Conservation (phyloP, 2,888 invertebrate genomes). For the Cylindroiulus punctatus region DNA sequence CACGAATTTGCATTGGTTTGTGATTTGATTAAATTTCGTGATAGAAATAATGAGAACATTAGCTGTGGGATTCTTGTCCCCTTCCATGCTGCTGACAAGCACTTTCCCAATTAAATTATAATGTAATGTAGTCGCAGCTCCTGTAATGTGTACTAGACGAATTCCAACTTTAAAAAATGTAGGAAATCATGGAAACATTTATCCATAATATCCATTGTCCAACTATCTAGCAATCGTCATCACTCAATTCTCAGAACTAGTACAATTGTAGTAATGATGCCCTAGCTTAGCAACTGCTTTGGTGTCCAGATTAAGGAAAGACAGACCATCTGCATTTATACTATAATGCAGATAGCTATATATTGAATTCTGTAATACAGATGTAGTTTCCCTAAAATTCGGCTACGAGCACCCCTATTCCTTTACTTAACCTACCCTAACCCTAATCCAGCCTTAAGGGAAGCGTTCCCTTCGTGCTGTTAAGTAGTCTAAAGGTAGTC, state of each 20-base stretch:
- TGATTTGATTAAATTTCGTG: not conserved
- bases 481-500: too few species aligned
- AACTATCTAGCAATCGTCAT: not conserved
- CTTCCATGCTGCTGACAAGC: not conserved
- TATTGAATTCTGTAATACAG: too few species aligned
- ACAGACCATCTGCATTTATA: not conserved
- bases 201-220: not conserved
- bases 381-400: too few species aligned
- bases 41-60: conserved; percentile 6
- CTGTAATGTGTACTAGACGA: not conserved
- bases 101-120: not conserved
- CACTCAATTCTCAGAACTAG: not conserved
- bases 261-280: not conserved
- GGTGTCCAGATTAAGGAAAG: not conserved
- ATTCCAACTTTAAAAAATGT: not conserved
- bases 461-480: too few species aligned
- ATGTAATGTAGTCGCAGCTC: not conserved
- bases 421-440: too few species aligned
- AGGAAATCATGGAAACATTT: not conserved
- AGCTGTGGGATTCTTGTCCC: not conserved
- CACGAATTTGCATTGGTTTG: not conserved
- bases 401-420: too few species aligned
- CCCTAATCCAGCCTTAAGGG: not conserved
- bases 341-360: too few species aligned
- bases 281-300: not conserved